Conservation (phyloP, 2,888 invertebrate species). For the Melipona bicolor region DNA sequence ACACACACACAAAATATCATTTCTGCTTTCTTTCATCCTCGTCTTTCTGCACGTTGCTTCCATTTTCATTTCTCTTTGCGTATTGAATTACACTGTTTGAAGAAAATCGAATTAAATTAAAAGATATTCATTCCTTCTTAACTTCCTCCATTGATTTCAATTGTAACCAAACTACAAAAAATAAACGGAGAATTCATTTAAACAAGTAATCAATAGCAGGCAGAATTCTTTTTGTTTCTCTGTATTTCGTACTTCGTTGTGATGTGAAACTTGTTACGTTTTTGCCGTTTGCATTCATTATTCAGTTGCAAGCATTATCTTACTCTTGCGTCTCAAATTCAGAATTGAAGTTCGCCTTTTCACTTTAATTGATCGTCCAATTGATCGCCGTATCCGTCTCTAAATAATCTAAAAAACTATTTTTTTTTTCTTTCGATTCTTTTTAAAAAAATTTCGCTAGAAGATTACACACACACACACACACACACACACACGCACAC, state of each 20-base stretch:
- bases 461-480: neutral
- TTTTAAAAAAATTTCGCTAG: constrained; percentile 9
- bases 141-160: neutral
- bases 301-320: neutral
- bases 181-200: constrained; percentile 2
- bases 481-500: neutral
- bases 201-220: constrained; percentile 3
- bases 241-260: constrained; percentile 36
- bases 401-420: constrained; percentile 21
- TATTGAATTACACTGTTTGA: neutral
- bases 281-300: neutral
- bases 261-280: neutral
- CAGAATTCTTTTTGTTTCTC: neutral
- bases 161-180: neutral
- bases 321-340: neutral
- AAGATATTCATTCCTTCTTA: neutral
- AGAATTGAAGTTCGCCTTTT: neutral
- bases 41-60: neutral
- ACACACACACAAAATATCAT: neutral
- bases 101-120: neutral
- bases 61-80: neutral
- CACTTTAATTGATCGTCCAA: constrained; percentile 2
- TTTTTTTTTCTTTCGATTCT: neutral
- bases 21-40: neutral
- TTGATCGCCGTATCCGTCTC: neutral